Base-by-base conservation (phyloP, 2,888 invertebrate genomes). In the Blastobasis adustella region DNA sequence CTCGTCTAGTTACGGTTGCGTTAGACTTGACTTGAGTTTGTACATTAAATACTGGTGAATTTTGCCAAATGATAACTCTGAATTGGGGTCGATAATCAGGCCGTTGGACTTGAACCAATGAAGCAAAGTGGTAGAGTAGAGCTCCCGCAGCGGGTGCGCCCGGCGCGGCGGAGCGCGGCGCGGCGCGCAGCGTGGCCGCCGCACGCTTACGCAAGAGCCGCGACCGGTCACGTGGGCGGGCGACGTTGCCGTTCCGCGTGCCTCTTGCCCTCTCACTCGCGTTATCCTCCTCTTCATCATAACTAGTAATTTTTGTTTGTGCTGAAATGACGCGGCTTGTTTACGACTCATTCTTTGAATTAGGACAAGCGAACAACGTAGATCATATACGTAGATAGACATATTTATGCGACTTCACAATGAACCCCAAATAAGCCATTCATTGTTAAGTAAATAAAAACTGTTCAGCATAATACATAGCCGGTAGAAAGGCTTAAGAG, bases 161-260 rank as follows among this genome's bases (percentile, higher is more conserved):
- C 10, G 6, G 37, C 36, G 5, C 47, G 47, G 7, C 38, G 40
- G 40, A 40, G 40, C 40, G 40, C 9, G 40, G 40, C 67, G 7
- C 38, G 40, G 40, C 6, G 40, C 40, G 40, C 9, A 9, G 40
- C 67, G 81, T 79, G 76, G 76, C 79, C 72, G 77, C 75, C 76
- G 80, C 72, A 79, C 76, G 78, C 83, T 87, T 87, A 87, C 88
- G 87, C 85, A 87, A 87, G 84, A 82, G 73, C 76, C 80, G 79
- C 78, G 77, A 72, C 74, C 72, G 69, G 76, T 86, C 85, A 86
- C 86, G 83, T 86, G 84, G 82, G 72, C 73, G 66, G 57, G 86
- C 83, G 74, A 70, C 76, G 87, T 86, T 87, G 87, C 85, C 86
- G 72, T 67, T 72, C 71, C 67, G 82, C 65, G 62, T 69, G 58